phyloP scores from a whole-genome alignment of 1,140 invertebrate species.

The Paraescarpia echinospica region DNA sequence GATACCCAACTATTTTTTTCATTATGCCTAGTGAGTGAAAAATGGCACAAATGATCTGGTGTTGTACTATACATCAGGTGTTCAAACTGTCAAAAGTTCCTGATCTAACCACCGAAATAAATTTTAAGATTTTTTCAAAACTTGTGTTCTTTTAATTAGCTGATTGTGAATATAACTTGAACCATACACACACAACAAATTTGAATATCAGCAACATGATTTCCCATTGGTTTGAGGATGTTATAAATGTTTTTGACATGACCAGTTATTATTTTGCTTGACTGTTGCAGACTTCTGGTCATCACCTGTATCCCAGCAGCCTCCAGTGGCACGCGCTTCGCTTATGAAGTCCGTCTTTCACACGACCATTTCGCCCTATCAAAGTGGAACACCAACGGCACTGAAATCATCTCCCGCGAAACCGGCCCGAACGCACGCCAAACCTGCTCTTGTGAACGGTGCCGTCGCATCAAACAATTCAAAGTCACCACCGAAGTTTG shows the following conservation, averaged over 20 bases:
- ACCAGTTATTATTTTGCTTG: neutral
- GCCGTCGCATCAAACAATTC: neutral
- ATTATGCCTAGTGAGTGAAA: too few species aligned
- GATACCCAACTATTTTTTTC: too few species aligned
- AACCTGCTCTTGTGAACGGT: neutral
- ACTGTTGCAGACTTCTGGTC: constrained; percentile 78
- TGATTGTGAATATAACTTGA: too few species aligned
- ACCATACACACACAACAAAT: too few species aligned
- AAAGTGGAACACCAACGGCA: neutral
- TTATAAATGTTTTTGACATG: neutral
- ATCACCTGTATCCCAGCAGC: constrained; percentile 70
- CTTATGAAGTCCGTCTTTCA: constrained; percentile 7
- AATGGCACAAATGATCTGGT: too few species aligned
- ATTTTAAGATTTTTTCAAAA: too few species aligned
- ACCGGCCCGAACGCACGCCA: neutral
- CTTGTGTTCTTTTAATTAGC: too few species aligned
- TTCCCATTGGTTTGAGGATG: too few species aligned
- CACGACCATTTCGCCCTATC: constrained; percentile 10
- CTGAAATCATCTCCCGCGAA: neutral
- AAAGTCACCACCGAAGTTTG: neutral
- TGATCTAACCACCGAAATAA: too few species aligned
- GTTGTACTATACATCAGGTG: too few species aligned
- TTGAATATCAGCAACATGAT: too few species aligned
- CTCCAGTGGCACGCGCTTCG: neutral
- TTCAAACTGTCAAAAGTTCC: too few species aligned